These are phyloP conservation scores for Lasioglossum marginatum DNA, from an alignment of 2,888 invertebrate genomes.

Conservation along the genomic window DNA sequence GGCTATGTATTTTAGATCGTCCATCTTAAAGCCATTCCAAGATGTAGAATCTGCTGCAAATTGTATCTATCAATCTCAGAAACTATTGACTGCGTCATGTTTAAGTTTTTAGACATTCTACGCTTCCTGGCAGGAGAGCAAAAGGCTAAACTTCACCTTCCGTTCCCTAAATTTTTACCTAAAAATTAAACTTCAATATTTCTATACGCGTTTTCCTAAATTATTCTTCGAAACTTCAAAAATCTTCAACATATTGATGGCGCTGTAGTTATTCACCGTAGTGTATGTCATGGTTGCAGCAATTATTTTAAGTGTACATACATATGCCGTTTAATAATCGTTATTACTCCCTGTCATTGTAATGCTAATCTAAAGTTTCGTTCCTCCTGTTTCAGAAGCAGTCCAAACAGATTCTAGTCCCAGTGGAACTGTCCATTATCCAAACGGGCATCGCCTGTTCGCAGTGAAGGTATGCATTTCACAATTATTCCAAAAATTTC, in stretches of 20 bases:
- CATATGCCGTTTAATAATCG: neutral
- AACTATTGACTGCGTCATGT: neutral
- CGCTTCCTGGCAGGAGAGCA: neutral
- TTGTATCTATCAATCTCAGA: neutral
- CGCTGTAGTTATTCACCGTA: no score
- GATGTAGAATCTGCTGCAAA: neutral
- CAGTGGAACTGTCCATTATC: slow-evolving; percentile 72
- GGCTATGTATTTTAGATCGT: neutral
- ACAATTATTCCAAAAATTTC: neutral
- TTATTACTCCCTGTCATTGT: neutral
- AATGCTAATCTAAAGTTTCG: neutral
- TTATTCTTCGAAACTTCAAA: no score
- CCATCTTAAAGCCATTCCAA: neutral
- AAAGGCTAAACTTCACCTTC: no score
- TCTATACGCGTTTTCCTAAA: no score
- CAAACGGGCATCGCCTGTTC: slow-evolving; percentile 69
- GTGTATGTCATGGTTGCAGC: no score
- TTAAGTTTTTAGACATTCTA: neutral
- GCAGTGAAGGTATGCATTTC: slow-evolving; percentile 69
- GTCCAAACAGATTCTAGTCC: slow-evolving; percentile 73
- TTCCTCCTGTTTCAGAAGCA: slow-evolving; percentile 70
- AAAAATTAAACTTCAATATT: no score
- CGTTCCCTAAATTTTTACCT: no score
- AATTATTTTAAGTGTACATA: no score
- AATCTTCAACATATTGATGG: no score